A percentile compares a stretch with the other conserved stretches of the same genome.
Conservation (phyloP, 2,888 invertebrate species). For the Thereva nobilitata region DNA sequence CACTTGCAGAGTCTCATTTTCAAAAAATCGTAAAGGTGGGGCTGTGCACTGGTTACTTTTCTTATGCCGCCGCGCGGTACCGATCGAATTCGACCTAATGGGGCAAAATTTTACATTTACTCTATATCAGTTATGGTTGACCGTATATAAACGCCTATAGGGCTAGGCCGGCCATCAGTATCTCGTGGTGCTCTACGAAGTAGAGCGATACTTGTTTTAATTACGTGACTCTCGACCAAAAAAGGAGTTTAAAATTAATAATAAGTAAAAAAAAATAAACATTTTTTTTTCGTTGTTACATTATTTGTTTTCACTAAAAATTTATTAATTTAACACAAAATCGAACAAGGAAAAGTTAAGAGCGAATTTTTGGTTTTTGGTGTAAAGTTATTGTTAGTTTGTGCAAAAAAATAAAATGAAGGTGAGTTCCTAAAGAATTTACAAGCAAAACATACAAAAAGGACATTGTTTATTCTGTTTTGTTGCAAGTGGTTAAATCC, state of each 20-base stretch:
- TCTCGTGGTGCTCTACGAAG: constrained; percentile 58
- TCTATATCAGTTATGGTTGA: constrained; percentile 52
- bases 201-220: constrained; percentile 47
- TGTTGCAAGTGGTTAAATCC: no score
- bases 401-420: constrained; percentile 46
- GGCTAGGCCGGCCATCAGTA: constrained; percentile 59
- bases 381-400: constrained; percentile 22
- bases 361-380: background rate
- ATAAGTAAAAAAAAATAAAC: constrained; percentile 2
- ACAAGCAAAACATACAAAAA: background rate
- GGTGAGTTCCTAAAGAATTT: constrained; percentile 46
- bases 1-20: constrained; percentile 28
- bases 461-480: no score
- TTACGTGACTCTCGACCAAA: constrained; percentile 21
- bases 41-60: constrained; percentile 27
- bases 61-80: background rate
- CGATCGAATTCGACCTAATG: constrained; percentile 36
- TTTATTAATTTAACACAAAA: no score
- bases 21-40: constrained; percentile 29
- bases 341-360: no score
- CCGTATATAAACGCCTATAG: constrained; percentile 60
- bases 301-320: no score
- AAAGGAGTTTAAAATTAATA: constrained; percentile 15
- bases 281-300: no score
- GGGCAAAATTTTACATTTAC: constrained; percentile 39